Base-by-base conservation (phyloP, 2,888 invertebrate genomes). In the Dysmachus trigonus region DNA sequence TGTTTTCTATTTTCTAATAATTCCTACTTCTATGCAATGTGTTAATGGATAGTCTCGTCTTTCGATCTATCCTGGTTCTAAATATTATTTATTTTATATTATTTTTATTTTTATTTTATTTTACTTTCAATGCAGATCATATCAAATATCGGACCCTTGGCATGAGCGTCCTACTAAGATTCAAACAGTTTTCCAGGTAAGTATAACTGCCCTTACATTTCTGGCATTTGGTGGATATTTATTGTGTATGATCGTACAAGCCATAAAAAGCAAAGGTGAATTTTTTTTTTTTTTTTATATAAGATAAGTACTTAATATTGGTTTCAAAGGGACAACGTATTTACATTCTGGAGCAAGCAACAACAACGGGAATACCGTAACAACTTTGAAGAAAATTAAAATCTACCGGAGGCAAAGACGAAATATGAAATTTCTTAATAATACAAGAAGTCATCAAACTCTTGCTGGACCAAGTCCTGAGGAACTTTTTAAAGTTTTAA, bases 211-310 rank as follows among this genome's bases (percentile, higher is more conserved):
- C 0, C 91, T 97, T 84, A 95, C 97, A 0, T 97, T 97, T 91
- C 91, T 97, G 7, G 97, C 97, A 0, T 97, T 97, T 89, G 97
- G 96, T 0, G 97, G 97, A 1, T 97, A 97, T 90, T 92, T 97
- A 27, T 90, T 97, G 1, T 96, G 96, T 89, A 92, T 97, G 76
- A 95, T 97, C 83, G 95, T 96, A 33, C 95, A 96, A 89, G 95
- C 96, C 0, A 94, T 96, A 84, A 95, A 94, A 89, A 93, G 94
- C 27, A 96, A 96, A 90, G 93, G 93, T 88, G 92, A 90, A 13
- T 31, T 73, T 13, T 31, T 10, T 51, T 51, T n/a, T n/a, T n/a
- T 10, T 15, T n/a, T 4, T 31, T 91, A 90, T 33, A 35, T 22
- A 74, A 62, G 15, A 13, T 35, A 33, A 8, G 73, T 73, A 51